These are phyloP conservation scores for Chlamydotis undulata DNA, from an alignment of 2,113 vertebrate genomes.

Conservation along the genomic window DNA sequence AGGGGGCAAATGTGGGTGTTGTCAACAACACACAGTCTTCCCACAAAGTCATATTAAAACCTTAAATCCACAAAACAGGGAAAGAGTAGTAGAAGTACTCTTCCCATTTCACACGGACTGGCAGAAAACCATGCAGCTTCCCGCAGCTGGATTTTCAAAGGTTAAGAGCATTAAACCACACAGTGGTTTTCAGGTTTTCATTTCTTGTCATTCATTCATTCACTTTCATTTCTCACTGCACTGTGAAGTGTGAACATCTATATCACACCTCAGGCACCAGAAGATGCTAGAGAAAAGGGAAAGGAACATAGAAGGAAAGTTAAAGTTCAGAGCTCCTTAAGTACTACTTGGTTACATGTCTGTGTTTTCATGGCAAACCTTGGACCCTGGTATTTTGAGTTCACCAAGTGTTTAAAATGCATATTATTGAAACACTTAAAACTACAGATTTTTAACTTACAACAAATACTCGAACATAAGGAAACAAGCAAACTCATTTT, in stretches of 20 bases:
- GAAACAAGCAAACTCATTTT: not conserved
- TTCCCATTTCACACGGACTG: not conserved
- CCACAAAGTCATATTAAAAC: not conserved
- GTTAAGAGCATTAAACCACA: not conserved
- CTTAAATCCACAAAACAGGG: not conserved
- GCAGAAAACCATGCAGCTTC: not conserved
- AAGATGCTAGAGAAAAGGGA: not conserved
- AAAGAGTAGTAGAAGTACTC: not conserved
- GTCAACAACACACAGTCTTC: fast-evolving
- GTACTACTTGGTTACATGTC: not conserved
- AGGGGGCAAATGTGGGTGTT: not conserved
- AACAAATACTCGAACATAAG: not conserved
- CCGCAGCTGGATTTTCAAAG: not conserved
- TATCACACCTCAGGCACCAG: not conserved
- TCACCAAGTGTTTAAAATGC: not conserved
- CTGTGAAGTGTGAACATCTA: not conserved
- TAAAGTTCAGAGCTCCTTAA: not conserved
- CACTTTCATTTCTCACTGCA: not conserved
- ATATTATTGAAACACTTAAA: not conserved
- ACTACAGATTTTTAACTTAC: not conserved
- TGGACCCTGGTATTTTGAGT: not conserved
- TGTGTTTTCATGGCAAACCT: not conserved
- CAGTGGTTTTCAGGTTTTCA: not conserved
- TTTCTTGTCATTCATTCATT: not conserved
- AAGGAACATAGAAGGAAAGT: not conserved